Base-by-base conservation (phyloP, 2,888 invertebrate species). In the Noctua janthina region DNA sequence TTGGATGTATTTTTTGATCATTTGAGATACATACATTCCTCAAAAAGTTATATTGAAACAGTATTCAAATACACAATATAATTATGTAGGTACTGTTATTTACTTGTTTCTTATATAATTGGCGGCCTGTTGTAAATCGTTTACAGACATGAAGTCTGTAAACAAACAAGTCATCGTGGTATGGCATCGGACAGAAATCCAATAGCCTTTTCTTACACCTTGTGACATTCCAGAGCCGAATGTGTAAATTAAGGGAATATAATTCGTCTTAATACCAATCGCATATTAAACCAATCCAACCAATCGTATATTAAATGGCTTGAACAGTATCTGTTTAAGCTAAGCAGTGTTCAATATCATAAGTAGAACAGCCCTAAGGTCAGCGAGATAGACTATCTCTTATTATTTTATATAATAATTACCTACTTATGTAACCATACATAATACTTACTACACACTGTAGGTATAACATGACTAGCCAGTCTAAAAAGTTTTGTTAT, bases 1-100 rank as follows among this genome's bases (percentile, higher is more conserved):
- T 88, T 89, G 74, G 83, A 86, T 84, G 76, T 88, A 81, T 69
- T 86, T 86, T 87, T 85, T 73, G 3, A 76, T 82, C n/a, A 54
- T 81, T 78, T 78, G 72, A 82, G 66, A 85, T 83, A 29, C 76
- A 74, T 74, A 88, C 86, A 86, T 88, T 88, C 86, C 88, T 88
- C 59, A 76, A 71, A 70, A 77, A 46, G 76, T 67, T 62, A 43
- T 62, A 80, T 79, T 51, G 68, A 59, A 59, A 81, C 66, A 71
- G 70, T 84, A 84, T 84, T 71, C 29, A 72, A 68, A 74, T 85
- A 75, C 43, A 56, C 49, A 56, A 74, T 70, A 56, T 66, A 64
- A 20, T 10, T 72, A 46, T 68, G 69, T 64, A 78, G 71, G 62
- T 56, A 39, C 56, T 78, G 66, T 78, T 74, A 64, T 67, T 66